Conservation (phyloP, 2,797 vertebrate species). For the Cyprinodon diabolis region DNA sequence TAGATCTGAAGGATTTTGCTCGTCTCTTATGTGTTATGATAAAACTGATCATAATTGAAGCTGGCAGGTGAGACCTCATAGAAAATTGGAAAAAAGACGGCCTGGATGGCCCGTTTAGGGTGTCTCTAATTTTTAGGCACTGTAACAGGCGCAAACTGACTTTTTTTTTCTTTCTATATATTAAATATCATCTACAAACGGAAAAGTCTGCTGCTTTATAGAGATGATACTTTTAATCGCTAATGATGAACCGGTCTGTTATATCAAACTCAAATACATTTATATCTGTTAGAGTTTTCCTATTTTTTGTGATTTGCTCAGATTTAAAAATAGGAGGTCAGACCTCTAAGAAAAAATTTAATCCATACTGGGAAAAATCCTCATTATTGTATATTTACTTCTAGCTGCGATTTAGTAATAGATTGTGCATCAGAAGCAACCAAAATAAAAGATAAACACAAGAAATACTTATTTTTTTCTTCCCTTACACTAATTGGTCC, state of each 20-base stretch:
- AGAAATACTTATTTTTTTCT: slow-evolving; percentile 27
- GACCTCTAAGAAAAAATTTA: background rate
- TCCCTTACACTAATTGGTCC: slow-evolving; percentile 73
- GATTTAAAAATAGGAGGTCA: background rate
- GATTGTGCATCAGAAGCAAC: slow-evolving; percentile 22
- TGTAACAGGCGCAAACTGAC: background rate
- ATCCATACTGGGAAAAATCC: background rate
- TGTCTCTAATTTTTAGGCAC: background rate
- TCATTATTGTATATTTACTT: background rate
- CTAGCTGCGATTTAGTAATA: background rate
- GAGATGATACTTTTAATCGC: background rate
- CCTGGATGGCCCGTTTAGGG: background rate
- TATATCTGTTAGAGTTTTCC: background rate
- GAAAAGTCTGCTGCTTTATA: background rate
- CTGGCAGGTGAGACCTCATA: background rate
- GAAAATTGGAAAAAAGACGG: background rate
- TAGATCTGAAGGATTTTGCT: background rate
- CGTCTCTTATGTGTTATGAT: background rate
- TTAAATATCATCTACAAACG: background rate
- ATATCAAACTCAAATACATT: background rate
- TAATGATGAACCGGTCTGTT: background rate
- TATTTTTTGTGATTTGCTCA: background rate
- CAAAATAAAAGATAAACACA: slow-evolving; percentile 21
- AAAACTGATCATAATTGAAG: background rate
- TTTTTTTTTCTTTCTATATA: background rate